Base-by-base conservation (phyloP, 2,113 vertebrate genomes). In the Recurvirostra avosetta region DNA sequence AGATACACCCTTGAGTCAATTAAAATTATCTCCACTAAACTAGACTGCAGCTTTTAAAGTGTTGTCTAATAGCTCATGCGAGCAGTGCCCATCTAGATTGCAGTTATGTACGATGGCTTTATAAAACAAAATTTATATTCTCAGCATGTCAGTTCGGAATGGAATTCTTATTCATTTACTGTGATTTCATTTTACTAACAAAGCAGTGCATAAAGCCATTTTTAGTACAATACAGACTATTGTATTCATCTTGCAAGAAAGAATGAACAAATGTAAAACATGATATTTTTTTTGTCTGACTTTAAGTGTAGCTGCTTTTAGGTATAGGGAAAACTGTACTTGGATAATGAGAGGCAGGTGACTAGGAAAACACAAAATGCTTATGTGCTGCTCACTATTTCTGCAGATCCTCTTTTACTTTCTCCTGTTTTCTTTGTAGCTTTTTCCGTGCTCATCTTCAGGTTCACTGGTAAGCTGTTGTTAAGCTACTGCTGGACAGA, bases 11-110 rank as follows among this genome's bases (percentile, higher is more conserved):
- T 82, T 94, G 93, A 97, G 96, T 97, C 96, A 97, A 95, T 97
- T 97, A 97, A 97, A 97, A 97, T 97, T 95, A 98, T 97, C 94
- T 96, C 77, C 62, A 47, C 92, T 96, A 93, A 94, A 97, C 94
- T 90, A 95, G 68, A 32, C 93, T 87, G 82, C 91, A 96, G 94
- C 94, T 96, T 97, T 96, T 97, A 96, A 97, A 96, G 81, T 71
- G 79, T 84, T 83, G 89, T 88, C 95, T 97, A 96, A 97, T 96
- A 89, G 95, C 86, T 92, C 45, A 53, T 72, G 84, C 0, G 2
- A 91, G 79, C 90, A 53, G 82, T 16, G 5, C 74, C 88, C 65
- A 66, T 81, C 87, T 85, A 88, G 94, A 90, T 94, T 90, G 56
- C 80, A 92, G 92, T 94, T 91, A 80, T 90, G 83, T 91, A 45